phyloP scores from a whole-genome alignment of 2,888 invertebrate genomes.

The Volucella zonaria region DNA sequence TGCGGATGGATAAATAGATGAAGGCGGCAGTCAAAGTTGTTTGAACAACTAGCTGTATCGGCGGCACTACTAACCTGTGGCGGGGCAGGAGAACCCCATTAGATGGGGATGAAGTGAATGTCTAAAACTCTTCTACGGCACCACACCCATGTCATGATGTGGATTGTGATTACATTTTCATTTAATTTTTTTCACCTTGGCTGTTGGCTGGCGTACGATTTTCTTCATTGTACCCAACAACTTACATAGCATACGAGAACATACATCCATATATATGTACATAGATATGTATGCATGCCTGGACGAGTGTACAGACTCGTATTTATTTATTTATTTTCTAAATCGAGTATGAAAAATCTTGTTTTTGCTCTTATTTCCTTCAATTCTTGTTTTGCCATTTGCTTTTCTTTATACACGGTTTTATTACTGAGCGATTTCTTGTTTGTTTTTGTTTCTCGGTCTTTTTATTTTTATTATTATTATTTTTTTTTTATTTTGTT shows the following conservation, averaged over 20 bases:
- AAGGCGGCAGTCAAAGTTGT: conserved; percentile 61
- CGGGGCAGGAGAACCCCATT: conserved; percentile 33
- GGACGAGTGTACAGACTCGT: no score
- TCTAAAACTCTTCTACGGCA: conserved; percentile 72
- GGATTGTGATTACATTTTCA: conserved; percentile 74
- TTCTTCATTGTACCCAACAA: conserved; percentile 64
- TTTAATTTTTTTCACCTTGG: conserved; percentile 74
- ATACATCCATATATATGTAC: conserved; percentile 15
- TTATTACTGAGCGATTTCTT: conserved; percentile 70
- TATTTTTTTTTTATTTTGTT: conserved; percentile 40
- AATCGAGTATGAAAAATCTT: conserved; percentile 73
- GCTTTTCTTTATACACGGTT: conserved; percentile 67
- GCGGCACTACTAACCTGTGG: conserved; percentile 28
- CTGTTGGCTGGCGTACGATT: conserved; percentile 74
- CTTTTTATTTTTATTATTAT: conserved; percentile 21
- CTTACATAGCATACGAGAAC: not conserved
- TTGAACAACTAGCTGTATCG: conserved; percentile 14
- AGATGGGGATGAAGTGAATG: conserved; percentile 74
- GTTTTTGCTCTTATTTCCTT: conserved; percentile 74
- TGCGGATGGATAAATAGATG: conserved; percentile 14
- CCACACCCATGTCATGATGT: conserved; percentile 74
- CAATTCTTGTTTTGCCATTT: conserved; percentile 70
- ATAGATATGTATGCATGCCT: no score
- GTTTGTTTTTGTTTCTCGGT: conserved; percentile 68
- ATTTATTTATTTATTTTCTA: conserved; percentile 73